Base-by-base conservation (phyloP, 2,888 invertebrate species). In the Lottia gigantea region DNA sequence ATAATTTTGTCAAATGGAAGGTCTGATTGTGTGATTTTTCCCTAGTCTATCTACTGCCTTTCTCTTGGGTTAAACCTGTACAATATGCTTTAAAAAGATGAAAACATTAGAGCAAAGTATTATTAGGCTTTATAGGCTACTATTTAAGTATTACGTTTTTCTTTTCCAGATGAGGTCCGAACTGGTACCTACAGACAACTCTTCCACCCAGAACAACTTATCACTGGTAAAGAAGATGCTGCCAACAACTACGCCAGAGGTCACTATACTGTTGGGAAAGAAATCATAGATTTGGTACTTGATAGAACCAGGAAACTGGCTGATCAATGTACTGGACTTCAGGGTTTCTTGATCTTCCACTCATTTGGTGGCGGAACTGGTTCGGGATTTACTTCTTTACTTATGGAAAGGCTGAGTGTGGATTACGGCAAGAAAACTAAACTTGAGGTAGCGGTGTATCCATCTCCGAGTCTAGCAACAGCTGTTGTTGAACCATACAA, bases 261-360 rank as follows among this genome's bases (percentile, higher is more conserved):
- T 19, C 55, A 55, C 14, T 55, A 55, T 1, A 55, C 55, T 14
- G 23, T 55, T 55, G 55, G 55, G 19, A 55, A 55, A 55, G 55
- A 55, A 55, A 55, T 55, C 19, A 14, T 55, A 19, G 55, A 55
- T 14, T 11, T 55, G 16, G 55, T 55, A n/a, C 55, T 55, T 23
- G 55, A 55, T 23, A 55, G 55, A 55, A 55, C 14, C 23, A 23
- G 55, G 19, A 55, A 55, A 23, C 11, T 23, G 19, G 55, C 55
- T 55, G 55, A 55, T 55, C 55, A 55, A 55, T 55, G 55, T 55
- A 55, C 55, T 23, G 55, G 55, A 23, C 55, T 55, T 23, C 55
- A 55, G 23, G 55, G 55, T 14, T 55, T 55, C 55, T 23, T 55
- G 12, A 55, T 55, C 19, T 55, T 55, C 55, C 55, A 55, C 23